Evolutionary conservation across 2,113 vertebrate genomes (phyloP).

Genomic region (Rhinoderma darwinii): DNA sequence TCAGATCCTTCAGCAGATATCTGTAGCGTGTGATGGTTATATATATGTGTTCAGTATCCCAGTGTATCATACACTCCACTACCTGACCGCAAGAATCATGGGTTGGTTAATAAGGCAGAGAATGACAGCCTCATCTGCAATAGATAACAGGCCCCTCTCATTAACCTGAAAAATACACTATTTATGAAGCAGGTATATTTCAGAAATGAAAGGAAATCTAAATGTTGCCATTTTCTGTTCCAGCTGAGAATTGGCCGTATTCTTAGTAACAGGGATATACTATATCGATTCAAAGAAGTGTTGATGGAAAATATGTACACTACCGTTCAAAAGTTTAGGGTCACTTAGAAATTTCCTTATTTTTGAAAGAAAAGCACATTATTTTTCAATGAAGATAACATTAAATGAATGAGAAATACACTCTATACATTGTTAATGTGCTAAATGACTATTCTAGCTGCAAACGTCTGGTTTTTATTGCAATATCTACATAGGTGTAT

Average conservation of each 20-base stretch:
- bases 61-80: conserved; percentile 44
- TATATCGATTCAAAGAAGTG: not conserved
- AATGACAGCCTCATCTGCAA: not conserved
- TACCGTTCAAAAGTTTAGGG: too few relatives aligned
- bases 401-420: too few relatives aligned
- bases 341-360: too few relatives aligned
- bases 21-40: conserved; percentile 49
- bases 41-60: conserved; percentile 32
- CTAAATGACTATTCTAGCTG: too few relatives aligned
- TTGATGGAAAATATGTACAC: too few relatives aligned
- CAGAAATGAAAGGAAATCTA: not conserved
- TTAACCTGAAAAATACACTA: not conserved
- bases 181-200: not conserved
- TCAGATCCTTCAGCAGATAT: conserved; percentile 42
- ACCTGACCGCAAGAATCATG: conserved; percentile 34
- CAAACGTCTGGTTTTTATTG: too few relatives aligned
- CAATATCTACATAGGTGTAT: too few relatives aligned
- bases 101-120: conserved; percentile 30
- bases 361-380: too few relatives aligned
- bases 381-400: too few relatives aligned
- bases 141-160: not conserved
- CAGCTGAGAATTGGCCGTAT: not conserved
- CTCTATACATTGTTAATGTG: too few relatives aligned
- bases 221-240: not conserved
- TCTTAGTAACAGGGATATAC: not conserved